phyloP scores from a whole-genome alignment of 2,888 invertebrate species.

The Agapetus fuscipes region DNA sequence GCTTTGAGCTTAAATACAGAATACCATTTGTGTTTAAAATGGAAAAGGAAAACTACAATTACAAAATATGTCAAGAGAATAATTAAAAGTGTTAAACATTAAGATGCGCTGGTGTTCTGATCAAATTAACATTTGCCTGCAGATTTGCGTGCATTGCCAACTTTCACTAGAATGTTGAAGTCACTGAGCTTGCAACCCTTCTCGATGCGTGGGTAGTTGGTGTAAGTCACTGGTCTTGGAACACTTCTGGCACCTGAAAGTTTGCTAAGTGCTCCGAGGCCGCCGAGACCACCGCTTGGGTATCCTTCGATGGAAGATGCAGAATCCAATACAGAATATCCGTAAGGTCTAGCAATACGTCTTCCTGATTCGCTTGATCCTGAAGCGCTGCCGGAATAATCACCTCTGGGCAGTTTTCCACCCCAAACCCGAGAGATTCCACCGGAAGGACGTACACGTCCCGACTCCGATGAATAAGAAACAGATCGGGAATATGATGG shows the following conservation, averaged over 20 bases:
- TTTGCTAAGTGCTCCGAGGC: slow-evolving; percentile 4
- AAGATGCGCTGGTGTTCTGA: too few species aligned
- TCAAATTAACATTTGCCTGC: slow-evolving; percentile 13
- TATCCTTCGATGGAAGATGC: slow-evolving; percentile 1
- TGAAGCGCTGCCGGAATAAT: not conserved
- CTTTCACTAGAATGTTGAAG: slow-evolving; percentile 15
- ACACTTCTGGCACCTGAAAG: not conserved
- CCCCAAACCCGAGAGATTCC: not conserved
- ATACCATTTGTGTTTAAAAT: too few species aligned
- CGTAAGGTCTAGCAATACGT: not conserved
- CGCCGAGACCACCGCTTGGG: slow-evolving; percentile 5
- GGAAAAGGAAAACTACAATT: too few species aligned
- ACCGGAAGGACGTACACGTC: not conserved
- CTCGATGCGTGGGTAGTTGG: slow-evolving; percentile 13
- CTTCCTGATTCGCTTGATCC: too few species aligned
- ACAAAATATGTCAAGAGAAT: too few species aligned
- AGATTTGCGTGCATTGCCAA: slow-evolving; percentile 12
- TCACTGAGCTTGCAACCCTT: slow-evolving; percentile 11
- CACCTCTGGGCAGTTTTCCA: too few species aligned
- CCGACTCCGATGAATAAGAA: too few species aligned
- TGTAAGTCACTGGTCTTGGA: slow-evolving; percentile 7
- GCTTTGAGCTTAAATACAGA: too few species aligned
- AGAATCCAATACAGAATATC: not conserved
- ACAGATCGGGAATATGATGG: not conserved
- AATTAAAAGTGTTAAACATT: too few species aligned